These are phyloP conservation scores for Paralvinella palmiformis DNA, from an alignment of 1,140 invertebrate species.

Conservation along the genomic window DNA sequence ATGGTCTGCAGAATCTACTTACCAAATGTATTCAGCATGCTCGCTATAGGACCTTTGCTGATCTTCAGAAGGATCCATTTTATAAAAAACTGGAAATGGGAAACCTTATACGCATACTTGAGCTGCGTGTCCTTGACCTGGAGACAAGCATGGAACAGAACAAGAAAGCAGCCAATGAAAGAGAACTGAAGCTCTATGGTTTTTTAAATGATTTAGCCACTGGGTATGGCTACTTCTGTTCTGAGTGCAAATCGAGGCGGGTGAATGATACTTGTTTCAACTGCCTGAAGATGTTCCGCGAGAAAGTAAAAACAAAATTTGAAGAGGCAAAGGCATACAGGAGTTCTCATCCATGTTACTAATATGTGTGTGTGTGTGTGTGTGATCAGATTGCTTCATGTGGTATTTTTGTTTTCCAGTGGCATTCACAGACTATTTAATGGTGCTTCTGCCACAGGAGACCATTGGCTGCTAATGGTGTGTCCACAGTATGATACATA, in stretches of 20 bases:
- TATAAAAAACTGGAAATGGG: constrained; percentile 12
- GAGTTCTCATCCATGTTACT: too few species aligned
- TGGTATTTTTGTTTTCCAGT: too few species aligned
- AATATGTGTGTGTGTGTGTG: too few species aligned
- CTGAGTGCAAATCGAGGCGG: constrained; percentile 19
- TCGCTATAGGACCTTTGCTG: constrained; percentile 9
- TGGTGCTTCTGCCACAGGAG: too few species aligned
- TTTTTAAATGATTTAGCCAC: constrained; percentile 20
- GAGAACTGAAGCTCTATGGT: constrained; percentile 16
- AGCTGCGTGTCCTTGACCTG: constrained; percentile 13
- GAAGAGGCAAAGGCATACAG: constrained; percentile 16
- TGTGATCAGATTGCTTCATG: too few species aligned
- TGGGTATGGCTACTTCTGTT: constrained; percentile 20
- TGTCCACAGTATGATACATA: too few species aligned
- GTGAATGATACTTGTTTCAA: constrained; percentile 20
- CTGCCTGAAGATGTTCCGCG: constrained; percentile 21
- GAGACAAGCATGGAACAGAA: constrained; percentile 10
- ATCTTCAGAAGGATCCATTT: constrained; percentile 21
- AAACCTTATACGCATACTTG: constrained; percentile 20
- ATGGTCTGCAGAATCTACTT: constrained; percentile 19
- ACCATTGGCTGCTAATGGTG: too few species aligned
- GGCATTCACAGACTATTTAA: too few species aligned
- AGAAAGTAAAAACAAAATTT: constrained; percentile 21
- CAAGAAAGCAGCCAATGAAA: constrained; percentile 5
- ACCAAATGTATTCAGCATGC: constrained; percentile 17